Evolutionary conservation across 2,113 vertebrate genomes (phyloP).

Genomic region (Ciconia maguari): DNA sequence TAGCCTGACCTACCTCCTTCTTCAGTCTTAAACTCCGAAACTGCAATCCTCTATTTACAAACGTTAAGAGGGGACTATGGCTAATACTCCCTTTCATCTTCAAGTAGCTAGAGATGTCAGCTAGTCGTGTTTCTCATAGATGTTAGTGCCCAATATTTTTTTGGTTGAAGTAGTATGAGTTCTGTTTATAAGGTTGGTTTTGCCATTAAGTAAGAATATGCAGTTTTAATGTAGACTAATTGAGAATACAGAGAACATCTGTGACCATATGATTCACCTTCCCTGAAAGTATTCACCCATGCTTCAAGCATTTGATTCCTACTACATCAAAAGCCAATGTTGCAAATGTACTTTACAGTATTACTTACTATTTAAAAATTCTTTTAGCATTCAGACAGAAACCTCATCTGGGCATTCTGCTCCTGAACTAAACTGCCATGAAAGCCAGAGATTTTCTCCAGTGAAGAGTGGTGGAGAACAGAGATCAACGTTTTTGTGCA

Average conservation of each 20-base stretch:
- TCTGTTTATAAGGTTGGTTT: not conserved
- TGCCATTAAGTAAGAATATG: not conserved
- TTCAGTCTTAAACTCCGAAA: not conserved
- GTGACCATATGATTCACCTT: not conserved
- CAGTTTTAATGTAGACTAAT: not conserved
- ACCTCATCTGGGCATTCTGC: not conserved
- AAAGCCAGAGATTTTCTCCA: not conserved
- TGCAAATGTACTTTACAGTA: not conserved
- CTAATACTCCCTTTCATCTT: constrained; percentile 19
- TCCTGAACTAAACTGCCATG: not conserved
- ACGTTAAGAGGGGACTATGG: not conserved
- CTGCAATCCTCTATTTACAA: not conserved
- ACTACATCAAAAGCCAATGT: not conserved
- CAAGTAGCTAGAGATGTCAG: constrained; percentile 2
- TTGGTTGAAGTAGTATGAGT: not conserved
- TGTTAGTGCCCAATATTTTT: not conserved
- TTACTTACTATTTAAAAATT: not conserved
- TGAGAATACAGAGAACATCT: not conserved
- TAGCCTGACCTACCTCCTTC: not conserved
- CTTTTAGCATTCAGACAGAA: not conserved
- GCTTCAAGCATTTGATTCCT: not conserved
- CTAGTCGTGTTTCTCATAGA: not conserved
- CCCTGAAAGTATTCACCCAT: not conserved
- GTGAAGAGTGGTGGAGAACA: not conserved
- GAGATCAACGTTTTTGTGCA: not conserved